Evolutionary conservation across 1,140 invertebrate genomes (phyloP).

Genomic region (Cherax destructor): DNA sequence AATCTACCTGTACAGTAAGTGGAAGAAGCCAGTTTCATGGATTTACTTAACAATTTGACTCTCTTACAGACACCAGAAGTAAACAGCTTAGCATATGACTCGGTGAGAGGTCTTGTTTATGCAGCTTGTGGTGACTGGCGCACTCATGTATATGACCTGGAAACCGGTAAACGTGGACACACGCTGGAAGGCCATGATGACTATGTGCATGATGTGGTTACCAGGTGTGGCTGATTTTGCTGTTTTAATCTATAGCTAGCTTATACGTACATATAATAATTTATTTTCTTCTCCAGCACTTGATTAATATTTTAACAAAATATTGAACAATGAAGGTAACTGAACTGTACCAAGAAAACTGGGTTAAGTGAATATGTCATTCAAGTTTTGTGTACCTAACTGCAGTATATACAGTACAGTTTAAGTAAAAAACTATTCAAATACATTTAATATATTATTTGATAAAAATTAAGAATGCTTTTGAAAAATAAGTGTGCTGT

Average conservation of each 20-base stretch:
- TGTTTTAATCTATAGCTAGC: background rate
- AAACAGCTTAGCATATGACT: conserved; percentile 64
- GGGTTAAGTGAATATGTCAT: too few species aligned
- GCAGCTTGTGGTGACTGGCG: conserved; percentile 71
- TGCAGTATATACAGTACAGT: too few species aligned
- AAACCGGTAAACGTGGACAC: conserved; percentile 56
- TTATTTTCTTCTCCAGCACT: too few species aligned
- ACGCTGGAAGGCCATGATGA: conserved; percentile 68
- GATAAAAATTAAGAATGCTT: too few species aligned
- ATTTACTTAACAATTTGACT: background rate
- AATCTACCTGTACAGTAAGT: background rate
- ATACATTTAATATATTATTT: too few species aligned
- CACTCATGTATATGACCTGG: conserved; percentile 65
- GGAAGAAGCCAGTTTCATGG: background rate
- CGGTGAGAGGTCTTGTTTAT: conserved; percentile 41
- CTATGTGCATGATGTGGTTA: conserved; percentile 70
- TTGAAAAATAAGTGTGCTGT: too few species aligned
- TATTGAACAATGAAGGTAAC: too few species aligned
- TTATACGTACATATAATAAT: background rate
- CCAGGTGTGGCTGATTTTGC: conserved; percentile 32
- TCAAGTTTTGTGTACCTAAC: too few species aligned
- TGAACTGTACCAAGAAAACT: too few species aligned
- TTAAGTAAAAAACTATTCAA: too few species aligned
- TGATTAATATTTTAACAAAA: background rate
- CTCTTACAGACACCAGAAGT: conserved; percentile 68